A percentile compares a stretch with the other conserved stretches of the same genome.
phyloP scores from a whole-genome alignment of 2,797 vertebrate genomes.

The Acipenser ruthenus region DNA sequence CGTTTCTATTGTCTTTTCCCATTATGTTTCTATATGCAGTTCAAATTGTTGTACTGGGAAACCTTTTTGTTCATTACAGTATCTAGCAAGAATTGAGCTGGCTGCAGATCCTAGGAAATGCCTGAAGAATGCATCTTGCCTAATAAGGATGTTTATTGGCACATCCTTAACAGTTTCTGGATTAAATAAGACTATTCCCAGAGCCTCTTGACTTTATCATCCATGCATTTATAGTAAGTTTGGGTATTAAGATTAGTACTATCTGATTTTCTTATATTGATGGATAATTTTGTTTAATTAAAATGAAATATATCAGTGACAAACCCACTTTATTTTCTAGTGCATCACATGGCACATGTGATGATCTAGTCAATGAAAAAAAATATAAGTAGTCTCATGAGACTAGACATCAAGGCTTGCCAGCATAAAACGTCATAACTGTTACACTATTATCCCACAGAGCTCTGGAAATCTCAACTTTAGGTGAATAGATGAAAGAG shows the following conservation, averaged over 20 bases:
- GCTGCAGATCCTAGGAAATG: too few species aligned
- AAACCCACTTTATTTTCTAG: not conserved
- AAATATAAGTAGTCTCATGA: not conserved
- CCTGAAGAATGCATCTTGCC: too few species aligned
- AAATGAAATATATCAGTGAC: not conserved
- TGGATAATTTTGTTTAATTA: not conserved
- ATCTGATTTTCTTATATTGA: not conserved
- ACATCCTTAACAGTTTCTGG: not conserved
- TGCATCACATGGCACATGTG: not conserved
- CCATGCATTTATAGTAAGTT: not conserved
- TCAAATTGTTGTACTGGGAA: too few species aligned
- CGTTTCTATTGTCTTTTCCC: too few species aligned
- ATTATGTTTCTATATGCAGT: too few species aligned
- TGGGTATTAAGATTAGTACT: not conserved
- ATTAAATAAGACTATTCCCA: not conserved
- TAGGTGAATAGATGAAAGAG: not conserved
- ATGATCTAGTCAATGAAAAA: not conserved
- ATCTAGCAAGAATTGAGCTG: too few species aligned
- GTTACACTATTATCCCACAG: not conserved
- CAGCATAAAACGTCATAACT: not conserved
- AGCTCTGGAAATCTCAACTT: not conserved
- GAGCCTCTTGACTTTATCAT: not conserved
- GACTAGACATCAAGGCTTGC: not conserved
- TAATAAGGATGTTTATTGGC: not conserved
- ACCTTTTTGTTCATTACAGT: too few species aligned